Conservation (phyloP, 2,113 vertebrate genomes). For the Sinocyclocheilus grahami region DNA sequence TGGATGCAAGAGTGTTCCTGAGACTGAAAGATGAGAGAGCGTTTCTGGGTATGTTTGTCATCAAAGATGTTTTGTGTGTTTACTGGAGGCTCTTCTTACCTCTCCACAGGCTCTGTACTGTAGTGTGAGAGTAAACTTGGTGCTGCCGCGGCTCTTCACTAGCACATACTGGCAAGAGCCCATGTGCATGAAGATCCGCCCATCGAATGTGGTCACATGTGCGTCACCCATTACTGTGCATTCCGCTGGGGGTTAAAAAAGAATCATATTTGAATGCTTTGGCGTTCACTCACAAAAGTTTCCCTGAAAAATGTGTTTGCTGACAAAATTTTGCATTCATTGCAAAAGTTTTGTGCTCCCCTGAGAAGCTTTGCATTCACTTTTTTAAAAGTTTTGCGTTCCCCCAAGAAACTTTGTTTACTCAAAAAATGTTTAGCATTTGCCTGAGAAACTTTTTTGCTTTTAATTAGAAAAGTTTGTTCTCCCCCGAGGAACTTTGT, state of each 20-base stretch:
- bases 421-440: too few relatives aligned
- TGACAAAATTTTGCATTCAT: background rate
- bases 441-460: too few relatives aligned
- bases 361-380: too few relatives aligned
- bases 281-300: background rate
- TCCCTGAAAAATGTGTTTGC: background rate
- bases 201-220: constrained; percentile 94
- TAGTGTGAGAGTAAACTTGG: constrained; percentile 88
- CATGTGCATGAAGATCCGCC: constrained; percentile 91
- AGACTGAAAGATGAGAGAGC: constrained; percentile 64
- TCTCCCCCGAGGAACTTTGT: too few relatives aligned
- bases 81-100: constrained; percentile 71
- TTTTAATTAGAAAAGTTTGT: too few relatives aligned
- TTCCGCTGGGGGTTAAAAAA: constrained; percentile 75
- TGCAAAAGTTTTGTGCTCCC: too few relatives aligned
- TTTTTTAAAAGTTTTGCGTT: too few relatives aligned
- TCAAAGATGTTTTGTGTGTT: too few relatives aligned
- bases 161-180: constrained; percentile 93
- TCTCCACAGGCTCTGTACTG: constrained; percentile 90
- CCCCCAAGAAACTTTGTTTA: too few relatives aligned
- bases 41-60: too few relatives aligned
- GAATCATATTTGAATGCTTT: background rate
- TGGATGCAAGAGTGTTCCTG: constrained; percentile 92
- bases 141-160: constrained; percentile 87
- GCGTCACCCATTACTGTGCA: constrained; percentile 89